Evolutionary conservation across 2,797 vertebrate species (phyloP).

Genomic region (Etheostoma nigrum): DNA sequence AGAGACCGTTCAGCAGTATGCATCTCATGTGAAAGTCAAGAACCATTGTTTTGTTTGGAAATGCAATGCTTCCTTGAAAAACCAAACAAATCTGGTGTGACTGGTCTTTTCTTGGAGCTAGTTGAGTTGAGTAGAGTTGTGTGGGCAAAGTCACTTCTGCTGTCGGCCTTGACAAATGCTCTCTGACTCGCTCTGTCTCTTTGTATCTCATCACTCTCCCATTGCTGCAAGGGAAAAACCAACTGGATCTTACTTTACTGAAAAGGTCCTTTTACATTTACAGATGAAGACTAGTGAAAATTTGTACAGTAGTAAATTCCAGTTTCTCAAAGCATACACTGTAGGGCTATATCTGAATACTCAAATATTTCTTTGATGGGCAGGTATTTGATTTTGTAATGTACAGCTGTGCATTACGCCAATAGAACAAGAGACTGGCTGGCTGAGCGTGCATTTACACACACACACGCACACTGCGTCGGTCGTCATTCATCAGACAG

Average conservation of each 20-base stretch:
- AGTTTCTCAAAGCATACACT: not conserved
- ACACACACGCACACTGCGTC: no score
- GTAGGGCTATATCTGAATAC: no score
- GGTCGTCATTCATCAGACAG: no score
- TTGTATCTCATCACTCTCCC: conserved; percentile 23
- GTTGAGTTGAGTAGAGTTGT: not conserved
- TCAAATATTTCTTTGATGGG: no score
- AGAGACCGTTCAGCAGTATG: not conserved
- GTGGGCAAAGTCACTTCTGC: conserved; percentile 12
- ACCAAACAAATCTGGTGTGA: not conserved
- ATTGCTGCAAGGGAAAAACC: not conserved
- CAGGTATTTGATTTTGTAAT: no score
- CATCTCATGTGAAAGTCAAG: conserved; percentile 13
- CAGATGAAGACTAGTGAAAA: not conserved
- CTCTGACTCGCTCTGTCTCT: conserved; percentile 26
- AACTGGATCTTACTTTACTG: not conserved
- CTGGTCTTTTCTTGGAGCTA: not conserved
- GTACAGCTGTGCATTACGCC: no score
- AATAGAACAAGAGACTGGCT: no score
- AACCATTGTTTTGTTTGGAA: not conserved
- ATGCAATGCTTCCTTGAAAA: no score
- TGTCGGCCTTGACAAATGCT: conserved; percentile 15
- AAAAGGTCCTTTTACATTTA: not conserved
- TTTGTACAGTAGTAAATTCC: not conserved
- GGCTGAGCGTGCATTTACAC: no score